Conservation (phyloP, 2,113 vertebrate species). For the Pica pica region DNA sequence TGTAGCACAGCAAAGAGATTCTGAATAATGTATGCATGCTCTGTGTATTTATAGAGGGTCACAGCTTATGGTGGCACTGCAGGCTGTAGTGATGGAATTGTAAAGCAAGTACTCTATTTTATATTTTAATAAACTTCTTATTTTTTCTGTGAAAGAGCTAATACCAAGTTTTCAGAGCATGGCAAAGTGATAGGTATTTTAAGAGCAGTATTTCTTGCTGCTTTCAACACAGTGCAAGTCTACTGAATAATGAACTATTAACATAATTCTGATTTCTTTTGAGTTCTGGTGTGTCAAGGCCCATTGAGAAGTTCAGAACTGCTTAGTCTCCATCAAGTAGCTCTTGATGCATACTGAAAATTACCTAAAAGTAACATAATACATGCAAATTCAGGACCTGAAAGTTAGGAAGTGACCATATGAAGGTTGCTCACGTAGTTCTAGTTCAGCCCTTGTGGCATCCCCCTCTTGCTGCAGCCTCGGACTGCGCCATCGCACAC, state of each 20-base stretch:
- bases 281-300: neutral
- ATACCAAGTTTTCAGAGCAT: neutral
- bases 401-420: fast-evolving
- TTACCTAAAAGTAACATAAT: neutral
- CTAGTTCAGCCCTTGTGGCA: neutral
- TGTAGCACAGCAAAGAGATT: neutral
- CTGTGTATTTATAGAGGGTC: neutral
- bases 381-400: neutral
- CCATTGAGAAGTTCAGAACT: neutral
- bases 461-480: neutral
- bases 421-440: fast-evolving
- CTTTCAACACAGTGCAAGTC: neutral
- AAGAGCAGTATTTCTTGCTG: neutral
- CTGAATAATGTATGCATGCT: neutral
- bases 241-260: neutral
- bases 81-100: neutral
- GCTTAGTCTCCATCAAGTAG: neutral
- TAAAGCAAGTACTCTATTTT: neutral
- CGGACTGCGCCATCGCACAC: fast-evolving
- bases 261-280: neutral
- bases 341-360: neutral
- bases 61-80: neutral
- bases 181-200: neutral
- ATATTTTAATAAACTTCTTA: neutral
- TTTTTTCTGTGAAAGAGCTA: neutral